Evolutionary conservation across 2,888 invertebrate species (phyloP), one percentile per base, ranked within the genome.

Genomic region (Neoascia interrupta): DNA sequence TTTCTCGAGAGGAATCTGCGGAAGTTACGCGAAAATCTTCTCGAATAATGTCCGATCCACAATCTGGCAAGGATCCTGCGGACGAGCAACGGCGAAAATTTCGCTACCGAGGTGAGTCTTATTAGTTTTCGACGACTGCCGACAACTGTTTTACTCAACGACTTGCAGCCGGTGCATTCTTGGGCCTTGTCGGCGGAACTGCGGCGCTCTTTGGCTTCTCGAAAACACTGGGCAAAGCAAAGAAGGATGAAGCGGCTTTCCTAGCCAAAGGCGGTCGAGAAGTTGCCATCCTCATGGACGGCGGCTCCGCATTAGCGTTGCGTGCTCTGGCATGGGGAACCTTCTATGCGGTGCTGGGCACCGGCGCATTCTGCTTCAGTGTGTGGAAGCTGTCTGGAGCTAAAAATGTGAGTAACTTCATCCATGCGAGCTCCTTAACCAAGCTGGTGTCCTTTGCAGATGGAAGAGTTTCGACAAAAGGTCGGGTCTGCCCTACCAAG

Each of bases 361-460:
- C 96, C 61, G 92, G 95, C 5, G 87, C 94, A 51, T 87, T 97
- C 56, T 95, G 94, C 86, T 96, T 93, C 88, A 92, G 93, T 8
- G 91, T 96, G 70, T 97, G 96, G 95, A 97, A 97, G 89, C 85
- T 96, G 10, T 93, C 96, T 36, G 97, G 97, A 61, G 97, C 96
- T 18, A 92, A 92, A 84, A 92, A 94, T 91, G 96, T 96, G 90
- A 91, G 91, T 74, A 72, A 5, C 13, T 15, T n/a, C 13, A 23
- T 23, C 19, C 43, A 6, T 5, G n/a, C n/a, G 26, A 26, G 31
- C 3, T 3, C 31, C 15, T 26, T 19, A 11, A 36, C 11, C 8
- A 36, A 23, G 45, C 28, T 18, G 8, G 1, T 37, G 6, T 75
- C 69, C 81, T 63, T 89, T 90, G 54, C 86, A 96, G 96, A 89